These are phyloP conservation scores for Lordiphosa stackelbergi DNA, from an alignment of 1,140 invertebrate genomes.

Conservation along the genomic window DNA sequence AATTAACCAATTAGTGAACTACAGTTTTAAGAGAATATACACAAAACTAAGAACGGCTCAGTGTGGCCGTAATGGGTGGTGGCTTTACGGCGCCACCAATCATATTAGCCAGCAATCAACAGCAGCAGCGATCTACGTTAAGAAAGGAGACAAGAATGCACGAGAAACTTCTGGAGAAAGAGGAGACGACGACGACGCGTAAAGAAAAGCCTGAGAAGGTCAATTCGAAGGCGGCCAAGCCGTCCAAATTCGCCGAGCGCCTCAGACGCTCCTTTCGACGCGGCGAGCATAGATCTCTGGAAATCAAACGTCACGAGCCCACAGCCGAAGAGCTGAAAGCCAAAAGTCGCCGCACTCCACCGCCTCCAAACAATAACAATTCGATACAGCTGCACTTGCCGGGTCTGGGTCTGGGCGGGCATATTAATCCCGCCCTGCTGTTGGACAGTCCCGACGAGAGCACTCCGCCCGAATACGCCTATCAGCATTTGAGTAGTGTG, in stretches of 20 bases:
- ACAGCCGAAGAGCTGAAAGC: conserved; percentile 39
- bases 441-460: conserved; percentile 72
- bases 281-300: conserved; percentile 62
- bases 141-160: conserved; percentile 46
- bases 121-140: background rate
- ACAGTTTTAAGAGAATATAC: background rate
- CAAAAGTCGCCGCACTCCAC: conserved; percentile 33
- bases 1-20: conserved; percentile 46
- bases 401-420: conserved; percentile 51
- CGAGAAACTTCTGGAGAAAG: conserved; percentile 70
- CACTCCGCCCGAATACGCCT: conserved; percentile 72
- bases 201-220: conserved; percentile 65
- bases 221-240: conserved; percentile 58
- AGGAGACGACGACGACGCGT: conserved; percentile 33
- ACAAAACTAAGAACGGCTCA: conserved; percentile 9
- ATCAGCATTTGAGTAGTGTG: conserved; percentile 69
- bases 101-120: conserved; percentile 50
- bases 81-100: conserved; percentile 68
- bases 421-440: conserved; percentile 67
- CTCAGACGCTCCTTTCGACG: conserved; percentile 67
- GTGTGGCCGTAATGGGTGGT: conserved; percentile 70
- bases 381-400: conserved; percentile 49
- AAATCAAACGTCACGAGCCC: conserved; percentile 49
- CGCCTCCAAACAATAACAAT: conserved; percentile 13
- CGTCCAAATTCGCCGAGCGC: conserved; percentile 66